Base-by-base conservation (phyloP, 2,113 vertebrate species). In the Strix uralensis region DNA sequence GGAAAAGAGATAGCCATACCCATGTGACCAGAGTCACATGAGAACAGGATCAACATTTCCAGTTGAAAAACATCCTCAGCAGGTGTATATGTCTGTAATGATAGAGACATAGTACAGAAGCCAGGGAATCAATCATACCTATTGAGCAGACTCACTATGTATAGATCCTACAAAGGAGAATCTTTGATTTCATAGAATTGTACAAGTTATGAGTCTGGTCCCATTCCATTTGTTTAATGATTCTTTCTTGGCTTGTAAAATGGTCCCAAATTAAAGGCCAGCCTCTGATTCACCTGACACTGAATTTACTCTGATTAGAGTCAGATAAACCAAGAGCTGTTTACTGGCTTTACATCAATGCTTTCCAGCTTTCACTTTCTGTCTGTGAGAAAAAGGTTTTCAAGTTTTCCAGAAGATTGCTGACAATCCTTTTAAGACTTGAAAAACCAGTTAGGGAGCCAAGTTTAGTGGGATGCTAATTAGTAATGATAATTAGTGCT, bases 381-480 rank as follows among this genome's bases (percentile, higher is more conserved):
- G 30, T 40, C 49, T 87, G 18, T 58, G 58, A 96, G 70, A 77
- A 83, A 86, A 90, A 65, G 26, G 49, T 71, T 74, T 88, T 80
- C 44, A 85, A 32, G 59, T 46, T 89, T 87, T 82, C 57, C 51
- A 78, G 46, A 80, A 89, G 75, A 92, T 32, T 77, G 46, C 78
- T 92, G 82, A 88, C 90, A 96, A 77, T 13, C 22, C 47, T 91
- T 78, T 87, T 52, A 94, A 91, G 73, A 87, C 95, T 93, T 94
- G 96, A 97, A 96, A 96, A 96, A 96, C 88, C 77, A 92, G 97
- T 91, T 59, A 78, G 78, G 80, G 90, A 90, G 75, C 93, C 86
- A 77, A 90, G 84, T 89, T 87, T 91, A 40, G 71, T 70, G 69
- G 69, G 46, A 82, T 79, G 90, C 30, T 96, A 92, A 95, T 95